Percentiles rank a stretch among this genome's conserved stretches.
Evolutionary conservation across 2,888 invertebrate genomes (phyloP).

Genomic region (Drosophila histrio): DNA sequence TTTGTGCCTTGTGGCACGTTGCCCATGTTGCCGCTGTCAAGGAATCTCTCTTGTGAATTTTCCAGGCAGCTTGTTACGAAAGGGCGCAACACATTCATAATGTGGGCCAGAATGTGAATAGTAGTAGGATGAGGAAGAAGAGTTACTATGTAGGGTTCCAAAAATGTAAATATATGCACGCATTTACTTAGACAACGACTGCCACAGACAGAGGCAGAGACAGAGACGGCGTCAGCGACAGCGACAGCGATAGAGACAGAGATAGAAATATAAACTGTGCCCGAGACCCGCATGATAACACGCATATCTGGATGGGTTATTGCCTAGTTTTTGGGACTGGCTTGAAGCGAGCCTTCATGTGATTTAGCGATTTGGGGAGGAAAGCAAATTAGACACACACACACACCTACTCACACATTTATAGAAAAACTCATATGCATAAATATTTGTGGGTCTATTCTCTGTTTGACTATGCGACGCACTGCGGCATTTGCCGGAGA

Average conservation of each 20-base stretch:
- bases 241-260: not conserved
- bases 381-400: slow-evolving; percentile 55
- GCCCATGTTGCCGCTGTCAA: slow-evolving; percentile 38
- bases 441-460: slow-evolving; percentile 62
- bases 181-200: slow-evolving; percentile 40
- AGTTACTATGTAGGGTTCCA: slow-evolving; percentile 9
- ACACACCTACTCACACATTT: not conserved
- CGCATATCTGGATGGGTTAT: slow-evolving; percentile 72
- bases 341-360: slow-evolving; percentile 35
- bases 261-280: not conserved
- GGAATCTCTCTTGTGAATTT: slow-evolving; percentile 68
- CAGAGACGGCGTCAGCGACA: not conserved
- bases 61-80: slow-evolving; percentile 59
- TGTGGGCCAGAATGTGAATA: slow-evolving; percentile 13
- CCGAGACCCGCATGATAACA: slow-evolving; percentile 58
- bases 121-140: not conserved
- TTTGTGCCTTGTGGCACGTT: slow-evolving; percentile 29
- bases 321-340: slow-evolving; percentile 64
- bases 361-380: slow-evolving; percentile 22
- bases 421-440: slow-evolving; percentile 61
- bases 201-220: not conserved
- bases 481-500: slow-evolving; percentile 22
- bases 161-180: slow-evolving; percentile 52
- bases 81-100: slow-evolving; percentile 52
- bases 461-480: slow-evolving; percentile 44